Evolutionary conservation across 2,113 vertebrate species (phyloP).

Genomic region (Hydropotes inermis): DNA sequence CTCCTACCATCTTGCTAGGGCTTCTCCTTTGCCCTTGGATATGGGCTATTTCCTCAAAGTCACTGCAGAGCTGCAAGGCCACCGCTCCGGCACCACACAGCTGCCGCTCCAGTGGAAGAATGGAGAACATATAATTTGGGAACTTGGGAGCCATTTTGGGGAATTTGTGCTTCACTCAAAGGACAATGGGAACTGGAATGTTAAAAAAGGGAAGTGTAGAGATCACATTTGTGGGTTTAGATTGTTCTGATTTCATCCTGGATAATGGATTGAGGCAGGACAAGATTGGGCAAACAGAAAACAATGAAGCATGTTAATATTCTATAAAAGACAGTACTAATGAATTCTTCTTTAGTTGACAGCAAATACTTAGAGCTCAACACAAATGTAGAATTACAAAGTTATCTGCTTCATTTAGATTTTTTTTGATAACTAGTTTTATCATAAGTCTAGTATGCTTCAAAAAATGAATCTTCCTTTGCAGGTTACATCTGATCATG

Average conservation of each 20-base stretch:
- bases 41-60: not conserved
- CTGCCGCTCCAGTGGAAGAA: not conserved
- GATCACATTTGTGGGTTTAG: not conserved
- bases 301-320: not conserved
- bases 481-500: not conserved
- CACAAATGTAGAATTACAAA: not conserved
- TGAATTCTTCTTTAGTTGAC: not conserved
- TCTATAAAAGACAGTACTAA: not conserved
- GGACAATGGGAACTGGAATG: not conserved
- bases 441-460: not conserved
- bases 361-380: conserved; percentile 26
- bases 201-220: not conserved
- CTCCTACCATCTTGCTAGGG: not conserved
- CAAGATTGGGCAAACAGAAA: not conserved
- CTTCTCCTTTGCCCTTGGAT: not conserved
- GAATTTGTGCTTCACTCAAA: not conserved
- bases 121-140: not conserved
- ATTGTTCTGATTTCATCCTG: not conserved
- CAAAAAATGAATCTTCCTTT: not conserved
- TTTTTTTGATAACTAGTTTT: conserved; percentile 19
- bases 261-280: not conserved
- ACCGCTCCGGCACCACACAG: not conserved
- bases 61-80: not conserved
- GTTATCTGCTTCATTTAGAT: conserved; percentile 22
- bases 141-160: not conserved